Percentiles rank a stretch among this genome's conserved stretches.
These are phyloP conservation scores for Porites divaricata DNA, from an alignment of 92 coral and sea anemone species.

Conservation along the genomic window DNA sequence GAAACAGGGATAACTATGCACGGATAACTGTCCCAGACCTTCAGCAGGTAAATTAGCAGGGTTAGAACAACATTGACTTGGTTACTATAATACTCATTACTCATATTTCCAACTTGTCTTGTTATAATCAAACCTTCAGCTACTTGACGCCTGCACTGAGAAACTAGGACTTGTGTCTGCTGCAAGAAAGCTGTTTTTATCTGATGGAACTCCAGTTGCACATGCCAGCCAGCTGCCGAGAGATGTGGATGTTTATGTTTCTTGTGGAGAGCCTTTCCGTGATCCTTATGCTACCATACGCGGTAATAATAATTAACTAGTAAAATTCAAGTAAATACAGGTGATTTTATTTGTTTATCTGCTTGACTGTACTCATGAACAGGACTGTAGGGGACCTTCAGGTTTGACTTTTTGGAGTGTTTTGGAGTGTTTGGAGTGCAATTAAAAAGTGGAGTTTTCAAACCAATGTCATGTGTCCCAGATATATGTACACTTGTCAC, in stretches of 20 bases:
- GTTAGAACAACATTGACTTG: not conserved
- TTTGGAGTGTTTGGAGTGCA: too few relatives aligned
- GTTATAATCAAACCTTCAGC: constrained; percentile 35
- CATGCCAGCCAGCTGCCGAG: constrained; percentile 76
- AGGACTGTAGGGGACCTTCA: too few relatives aligned
- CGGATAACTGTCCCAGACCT: constrained; percentile 92
- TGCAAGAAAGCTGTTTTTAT: constrained; percentile 85
- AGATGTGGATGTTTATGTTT: constrained; percentile 87
- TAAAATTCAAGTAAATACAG: too few relatives aligned
- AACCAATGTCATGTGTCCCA: too few relatives aligned
- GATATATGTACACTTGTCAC: too few relatives aligned
- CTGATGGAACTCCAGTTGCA: constrained; percentile 81
- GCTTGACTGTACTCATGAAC: too few relatives aligned
- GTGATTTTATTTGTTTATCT: too few relatives aligned
- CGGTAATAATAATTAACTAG: constrained; percentile 43
- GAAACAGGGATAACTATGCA: constrained; percentile 91
- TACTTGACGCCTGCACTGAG: constrained; percentile 84
- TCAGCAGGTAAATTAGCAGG: constrained; percentile 55
- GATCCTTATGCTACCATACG: constrained; percentile 83
- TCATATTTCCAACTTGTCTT: not conserved
- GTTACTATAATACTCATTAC: too few relatives aligned
- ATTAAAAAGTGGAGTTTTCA: too few relatives aligned
- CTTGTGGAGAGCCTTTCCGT: constrained; percentile 94
- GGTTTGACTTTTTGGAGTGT: too few relatives aligned
- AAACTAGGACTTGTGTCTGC: constrained; percentile 95